Evolutionary conservation across 1,140 invertebrate species (phyloP), one percentile per base, ranked within the genome.

Genomic region (Hyphantria cunea): DNA sequence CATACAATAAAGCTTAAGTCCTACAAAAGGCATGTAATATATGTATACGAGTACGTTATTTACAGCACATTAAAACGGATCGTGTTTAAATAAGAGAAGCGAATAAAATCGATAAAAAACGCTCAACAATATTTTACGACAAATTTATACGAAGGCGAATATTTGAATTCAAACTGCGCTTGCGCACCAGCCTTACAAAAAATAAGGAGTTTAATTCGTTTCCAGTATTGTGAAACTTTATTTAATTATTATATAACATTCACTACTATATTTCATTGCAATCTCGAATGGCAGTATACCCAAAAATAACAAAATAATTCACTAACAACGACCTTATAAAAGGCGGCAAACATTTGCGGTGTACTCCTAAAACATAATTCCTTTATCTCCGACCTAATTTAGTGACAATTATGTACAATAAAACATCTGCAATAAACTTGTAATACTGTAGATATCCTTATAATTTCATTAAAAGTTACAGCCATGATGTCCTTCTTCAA

Each of bases 401-500:
- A 64, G 54, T 41, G 58, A 52, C 54, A 76, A 76, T 76, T 73
- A 71, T 63, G 65, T 63, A 67, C 59, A 69, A 76, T 73, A 68
- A 70, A 68, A 53, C 67, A 70, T 70, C 61, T 51, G 55, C 65
- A 61, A 61, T 70, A 67, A 74, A 74, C 12, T 39, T n/a, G 55
- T 74, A 67, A 73, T 68, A 47, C 58, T 37, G 70, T 64, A 54
- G 65, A 72, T 75, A 71, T 75, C 70, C 66, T 76, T 72, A 72
- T 62, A 56, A 62, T 71, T 73, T 69, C 64, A 76, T 74, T 64
- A 71, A 70, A 70, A 74, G 59, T 71, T 67, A 73, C 64, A 55
- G 63, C 67, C 70, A 61, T 10, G 78, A 55, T 66, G 78, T 80
- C 80, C 80, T 82, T 80, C 69, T 69, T 66, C 50, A 31, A 49